phyloP scores from a whole-genome alignment of 2,888 invertebrate genomes.

The Drosophila mulleri region DNA sequence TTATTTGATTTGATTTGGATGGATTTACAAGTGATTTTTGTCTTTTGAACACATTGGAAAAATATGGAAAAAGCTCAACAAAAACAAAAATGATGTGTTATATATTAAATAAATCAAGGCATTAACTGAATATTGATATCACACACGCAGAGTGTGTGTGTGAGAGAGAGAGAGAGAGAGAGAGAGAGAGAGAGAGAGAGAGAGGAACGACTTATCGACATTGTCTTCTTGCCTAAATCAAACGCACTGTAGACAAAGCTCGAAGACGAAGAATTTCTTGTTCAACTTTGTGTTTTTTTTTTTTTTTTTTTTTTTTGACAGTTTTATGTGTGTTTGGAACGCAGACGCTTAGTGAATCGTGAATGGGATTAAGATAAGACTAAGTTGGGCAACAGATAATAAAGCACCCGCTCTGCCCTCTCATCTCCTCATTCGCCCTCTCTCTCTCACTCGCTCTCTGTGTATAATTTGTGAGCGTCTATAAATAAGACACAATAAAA shows the following conservation, averaged over 20 bases:
- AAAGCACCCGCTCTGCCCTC: constrained; percentile 49
- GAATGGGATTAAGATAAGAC: constrained; percentile 79
- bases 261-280: constrained; percentile 35
- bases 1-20: constrained; percentile 23
- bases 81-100: constrained; percentile 41
- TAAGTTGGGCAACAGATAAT: constrained; percentile 70
- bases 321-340: constrained; percentile 71
- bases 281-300: constrained; percentile 14
- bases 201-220: constrained; percentile 58
- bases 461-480: constrained; percentile 35
- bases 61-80: constrained; percentile 30
- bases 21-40: constrained; percentile 52
- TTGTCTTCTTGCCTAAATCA: constrained; percentile 71
- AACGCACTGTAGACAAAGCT: constrained; percentile 46
- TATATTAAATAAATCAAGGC: constrained; percentile 77
- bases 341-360: constrained; percentile 75
- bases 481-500: constrained; percentile 47
- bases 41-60: constrained; percentile 11
- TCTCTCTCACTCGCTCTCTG: background rate
- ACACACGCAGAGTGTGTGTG: constrained; percentile 18
- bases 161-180: background rate
- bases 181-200: background rate
- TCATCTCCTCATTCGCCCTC: background rate
- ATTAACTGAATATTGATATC: constrained; percentile 62
- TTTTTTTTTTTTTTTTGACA: constrained; percentile 67